Conservation (phyloP, 2,113 vertebrate genomes). For the Budorcas taxicolor region DNA sequence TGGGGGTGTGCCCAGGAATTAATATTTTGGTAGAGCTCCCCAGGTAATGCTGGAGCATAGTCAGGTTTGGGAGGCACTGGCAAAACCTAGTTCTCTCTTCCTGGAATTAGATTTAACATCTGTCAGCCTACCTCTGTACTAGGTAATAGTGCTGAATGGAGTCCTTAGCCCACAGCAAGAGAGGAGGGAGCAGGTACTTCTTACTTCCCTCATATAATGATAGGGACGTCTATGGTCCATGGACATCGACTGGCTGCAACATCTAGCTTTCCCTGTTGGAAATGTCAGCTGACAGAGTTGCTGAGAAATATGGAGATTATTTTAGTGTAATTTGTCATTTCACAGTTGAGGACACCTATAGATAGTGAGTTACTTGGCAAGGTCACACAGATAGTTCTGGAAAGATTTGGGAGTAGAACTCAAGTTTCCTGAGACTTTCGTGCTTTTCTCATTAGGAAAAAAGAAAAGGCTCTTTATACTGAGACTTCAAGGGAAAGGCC, state of each 20-base stretch:
- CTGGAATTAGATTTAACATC: not conserved
- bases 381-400: not conserved
- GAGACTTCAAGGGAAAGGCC: not conserved
- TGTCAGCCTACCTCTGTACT: not conserved
- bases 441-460: not conserved
- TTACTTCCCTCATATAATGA: not conserved
- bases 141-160: not conserved
- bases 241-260: not conserved
- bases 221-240: not conserved
- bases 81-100: not conserved
- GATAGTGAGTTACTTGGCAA: not conserved
- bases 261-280: not conserved
- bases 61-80: not conserved
- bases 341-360: not conserved
- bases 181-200: not conserved
- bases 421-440: not conserved
- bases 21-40: not conserved
- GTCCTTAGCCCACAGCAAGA: not conserved
- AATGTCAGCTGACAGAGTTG: not conserved
- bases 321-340: slow-evolving; percentile 11
- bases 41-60: not conserved
- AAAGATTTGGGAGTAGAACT: not conserved
- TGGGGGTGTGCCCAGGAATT: not conserved
- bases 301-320: not conserved
- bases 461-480: not conserved